A percentile compares a stretch with the other conserved stretches of the same genome.
phyloP scores from a whole-genome alignment of 2,888 invertebrate genomes.

The Drosophila diplacantha region DNA sequence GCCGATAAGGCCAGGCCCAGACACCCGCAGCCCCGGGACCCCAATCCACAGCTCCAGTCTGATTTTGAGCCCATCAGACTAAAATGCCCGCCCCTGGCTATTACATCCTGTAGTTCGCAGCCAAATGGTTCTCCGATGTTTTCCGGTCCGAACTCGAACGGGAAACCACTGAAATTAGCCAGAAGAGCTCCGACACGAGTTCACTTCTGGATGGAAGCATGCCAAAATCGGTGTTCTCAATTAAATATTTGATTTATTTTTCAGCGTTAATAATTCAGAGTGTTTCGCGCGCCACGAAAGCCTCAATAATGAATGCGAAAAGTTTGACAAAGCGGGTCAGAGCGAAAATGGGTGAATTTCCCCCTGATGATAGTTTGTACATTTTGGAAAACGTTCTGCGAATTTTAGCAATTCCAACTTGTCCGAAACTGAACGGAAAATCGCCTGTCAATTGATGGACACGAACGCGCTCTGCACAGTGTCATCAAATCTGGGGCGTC shows the following conservation, averaged over 20 bases:
- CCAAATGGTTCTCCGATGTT: conserved; percentile 50
- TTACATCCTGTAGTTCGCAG: conserved; percentile 51
- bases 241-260: conserved; percentile 58
- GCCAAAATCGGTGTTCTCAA: conserved; percentile 39
- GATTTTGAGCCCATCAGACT: conserved; percentile 15
- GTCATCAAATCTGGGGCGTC: conserved; percentile 1
- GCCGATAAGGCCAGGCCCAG: conserved; percentile 31
- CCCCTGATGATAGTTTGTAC: conserved; percentile 6
- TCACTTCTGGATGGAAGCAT: conserved; percentile 5
- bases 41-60: conserved; percentile 8
- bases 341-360: conserved; percentile 17
- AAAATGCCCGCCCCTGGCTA: conserved; percentile 13
- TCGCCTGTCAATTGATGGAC: conserved; percentile 36
- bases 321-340: conserved; percentile 27
- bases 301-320: conserved; percentile 56
- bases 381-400: conserved; percentile 26
- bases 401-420: conserved; percentile 40
- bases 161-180: conserved; percentile 24
- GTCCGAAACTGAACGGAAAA: conserved; percentile 39
- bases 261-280: conserved; percentile 55
- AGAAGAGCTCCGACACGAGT: neutral
- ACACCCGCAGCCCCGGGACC: neutral
- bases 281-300: conserved; percentile 48
- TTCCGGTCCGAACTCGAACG: conserved; percentile 25
- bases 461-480: conserved; percentile 13